phyloP scores from a whole-genome alignment of 1,140 invertebrate species.

The Drosophila pandora region DNA sequence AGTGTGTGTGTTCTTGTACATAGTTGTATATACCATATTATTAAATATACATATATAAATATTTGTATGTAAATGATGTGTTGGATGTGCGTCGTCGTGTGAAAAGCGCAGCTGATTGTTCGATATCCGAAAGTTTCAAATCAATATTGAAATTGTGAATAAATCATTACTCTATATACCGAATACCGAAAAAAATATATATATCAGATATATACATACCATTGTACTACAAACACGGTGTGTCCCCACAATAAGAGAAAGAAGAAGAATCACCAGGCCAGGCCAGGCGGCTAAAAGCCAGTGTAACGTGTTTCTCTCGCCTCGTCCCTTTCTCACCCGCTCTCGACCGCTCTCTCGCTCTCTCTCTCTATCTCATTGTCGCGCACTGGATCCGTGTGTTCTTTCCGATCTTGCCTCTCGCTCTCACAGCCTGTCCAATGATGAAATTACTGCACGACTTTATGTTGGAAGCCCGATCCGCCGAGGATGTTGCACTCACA shows the following conservation, averaged over 20 bases:
- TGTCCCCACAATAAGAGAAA: slow-evolving; percentile 28
- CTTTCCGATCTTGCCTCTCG: slow-evolving; percentile 37
- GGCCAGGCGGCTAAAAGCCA: slow-evolving; percentile 42
- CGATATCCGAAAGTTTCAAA: slow-evolving; percentile 46
- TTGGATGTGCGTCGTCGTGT: slow-evolving; percentile 16
- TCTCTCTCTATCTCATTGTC: slow-evolving; percentile 19
- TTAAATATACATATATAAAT: slow-evolving; percentile 6
- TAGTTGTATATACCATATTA: slow-evolving; percentile 35
- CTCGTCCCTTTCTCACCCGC: slow-evolving; percentile 25
- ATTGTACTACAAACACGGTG: not conserved
- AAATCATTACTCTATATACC: slow-evolving; percentile 60
- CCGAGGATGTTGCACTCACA: slow-evolving; percentile 79
- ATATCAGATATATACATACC: slow-evolving; percentile 26
- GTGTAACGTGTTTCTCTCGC: slow-evolving; percentile 69
- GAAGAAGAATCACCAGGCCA: slow-evolving; percentile 28
- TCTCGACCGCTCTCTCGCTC: slow-evolving; percentile 12
- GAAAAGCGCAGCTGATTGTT: slow-evolving; percentile 10
- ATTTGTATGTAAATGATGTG: slow-evolving; percentile 27
- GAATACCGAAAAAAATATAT: slow-evolving; percentile 1
- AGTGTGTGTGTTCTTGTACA: slow-evolving; percentile 25
- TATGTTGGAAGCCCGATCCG: slow-evolving; percentile 74
- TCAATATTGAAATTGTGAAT: slow-evolving; percentile 67
- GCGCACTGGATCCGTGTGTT: slow-evolving; percentile 53
- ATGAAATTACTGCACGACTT: slow-evolving; percentile 83
- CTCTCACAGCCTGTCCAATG: slow-evolving; percentile 62